These are phyloP conservation scores for Onthophagus sagittarius DNA, from an alignment of 2,888 invertebrate genomes.

Conservation along the genomic window DNA sequence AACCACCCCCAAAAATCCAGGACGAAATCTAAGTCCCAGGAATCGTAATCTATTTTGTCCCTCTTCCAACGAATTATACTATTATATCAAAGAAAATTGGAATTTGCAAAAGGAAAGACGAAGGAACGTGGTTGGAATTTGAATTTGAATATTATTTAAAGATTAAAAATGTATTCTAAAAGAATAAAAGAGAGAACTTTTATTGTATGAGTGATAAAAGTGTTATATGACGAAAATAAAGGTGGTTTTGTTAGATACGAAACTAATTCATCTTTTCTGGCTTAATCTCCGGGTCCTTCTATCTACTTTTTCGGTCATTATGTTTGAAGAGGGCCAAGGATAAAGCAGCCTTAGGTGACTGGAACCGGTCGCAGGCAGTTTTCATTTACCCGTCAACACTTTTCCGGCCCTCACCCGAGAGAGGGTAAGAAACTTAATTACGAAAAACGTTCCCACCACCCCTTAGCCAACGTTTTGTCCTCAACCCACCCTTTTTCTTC, in stretches of 20 bases:
- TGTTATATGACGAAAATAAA: background rate
- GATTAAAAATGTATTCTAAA: background rate
- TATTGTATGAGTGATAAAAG: background rate
- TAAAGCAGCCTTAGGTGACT: slow-evolving; percentile 9
- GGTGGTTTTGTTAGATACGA: background rate
- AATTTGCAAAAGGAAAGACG: background rate
- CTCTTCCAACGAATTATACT: background rate
- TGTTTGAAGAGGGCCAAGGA: background rate
- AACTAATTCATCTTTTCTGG: slow-evolving; percentile 29
- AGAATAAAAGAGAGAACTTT: background rate
- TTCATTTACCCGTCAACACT: slow-evolving; percentile 31
- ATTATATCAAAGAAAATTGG: background rate
- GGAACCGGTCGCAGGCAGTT: slow-evolving; percentile 27
- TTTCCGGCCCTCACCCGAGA: background rate
- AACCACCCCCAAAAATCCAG: background rate
- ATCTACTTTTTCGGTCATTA: background rate
- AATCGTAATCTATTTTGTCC: background rate
- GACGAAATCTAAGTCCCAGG: background rate
- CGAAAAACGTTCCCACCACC: slow-evolving; percentile 34
- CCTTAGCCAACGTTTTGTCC: background rate
- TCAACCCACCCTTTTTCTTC: background rate
- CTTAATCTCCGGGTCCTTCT: slow-evolving; percentile 26
- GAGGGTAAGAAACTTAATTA: slow-evolving; percentile 37
- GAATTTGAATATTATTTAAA: background rate
- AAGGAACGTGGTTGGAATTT: background rate